Percentiles rank a stretch among this genome's conserved stretches.
These are phyloP conservation scores for Danaus melanippus DNA, from an alignment of 1,140 invertebrate species.

Conservation along the genomic window DNA sequence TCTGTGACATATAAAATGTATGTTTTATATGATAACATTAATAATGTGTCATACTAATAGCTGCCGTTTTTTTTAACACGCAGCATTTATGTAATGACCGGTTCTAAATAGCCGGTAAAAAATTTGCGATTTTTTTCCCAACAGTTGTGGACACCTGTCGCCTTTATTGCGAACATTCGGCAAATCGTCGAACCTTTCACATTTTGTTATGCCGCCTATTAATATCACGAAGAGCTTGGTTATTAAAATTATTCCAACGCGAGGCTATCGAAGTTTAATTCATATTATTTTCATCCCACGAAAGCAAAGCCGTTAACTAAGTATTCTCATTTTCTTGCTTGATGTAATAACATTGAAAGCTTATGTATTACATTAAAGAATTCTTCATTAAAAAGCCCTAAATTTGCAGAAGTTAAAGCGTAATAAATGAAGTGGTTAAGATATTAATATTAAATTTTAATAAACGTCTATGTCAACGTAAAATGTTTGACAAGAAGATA, in stretches of 20 bases:
- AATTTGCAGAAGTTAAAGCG: too few relatives aligned
- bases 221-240: constrained; percentile 20
- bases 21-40: too few relatives aligned
- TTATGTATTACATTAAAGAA: too few relatives aligned
- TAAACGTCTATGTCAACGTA: constrained; percentile 30
- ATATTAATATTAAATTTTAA: constrained; percentile 30
- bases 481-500: constrained; percentile 29
- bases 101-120: constrained; percentile 41
- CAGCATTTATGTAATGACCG: constrained; percentile 19
- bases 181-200: constrained; percentile 25
- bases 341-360: too few relatives aligned
- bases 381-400: too few relatives aligned
- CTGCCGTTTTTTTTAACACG: too few relatives aligned
- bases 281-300: background rate
- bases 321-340: constrained; percentile 4
- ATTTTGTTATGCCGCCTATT: constrained; percentile 33
- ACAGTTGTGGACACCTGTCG: constrained; percentile 40
- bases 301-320: too few relatives aligned
- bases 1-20: too few relatives aligned
- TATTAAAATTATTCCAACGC: constrained; percentile 21
- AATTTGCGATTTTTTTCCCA: constrained; percentile 32
- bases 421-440: constrained; percentile 15
- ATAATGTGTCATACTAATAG: too few relatives aligned
- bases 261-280: background rate
- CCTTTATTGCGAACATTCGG: constrained; percentile 29